Evolutionary conservation across 1,140 invertebrate species (phyloP).

Genomic region (Drosophila oshimai): DNA sequence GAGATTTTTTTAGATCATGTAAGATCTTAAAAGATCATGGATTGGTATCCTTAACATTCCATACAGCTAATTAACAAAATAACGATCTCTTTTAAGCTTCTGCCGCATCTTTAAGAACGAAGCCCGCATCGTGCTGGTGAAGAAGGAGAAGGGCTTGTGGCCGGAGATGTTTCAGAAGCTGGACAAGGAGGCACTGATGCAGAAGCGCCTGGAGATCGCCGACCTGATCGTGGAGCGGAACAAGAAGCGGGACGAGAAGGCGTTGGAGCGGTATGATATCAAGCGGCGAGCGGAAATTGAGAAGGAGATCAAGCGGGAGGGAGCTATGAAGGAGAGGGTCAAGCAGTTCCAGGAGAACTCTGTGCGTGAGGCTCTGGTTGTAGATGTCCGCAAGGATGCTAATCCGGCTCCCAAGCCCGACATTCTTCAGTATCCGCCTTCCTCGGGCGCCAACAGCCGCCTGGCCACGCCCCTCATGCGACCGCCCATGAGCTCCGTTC

Average conservation of each 20-base stretch:
- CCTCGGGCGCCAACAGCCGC: slow-evolving; percentile 15
- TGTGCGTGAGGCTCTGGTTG: slow-evolving; percentile 66
- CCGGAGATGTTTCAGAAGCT: slow-evolving; percentile 75
- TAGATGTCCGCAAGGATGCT: slow-evolving; percentile 67
- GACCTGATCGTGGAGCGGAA: slow-evolving; percentile 75
- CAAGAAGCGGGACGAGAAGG: slow-evolving; percentile 72
- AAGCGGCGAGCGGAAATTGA: slow-evolving; percentile 71
- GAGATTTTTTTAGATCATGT: no score
- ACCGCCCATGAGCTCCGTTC: slow-evolving; percentile 56
- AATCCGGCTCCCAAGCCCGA: slow-evolving; percentile 21
- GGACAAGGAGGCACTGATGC: slow-evolving; percentile 57
- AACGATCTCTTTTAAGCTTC: slow-evolving; percentile 34
- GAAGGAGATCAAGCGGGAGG: slow-evolving; percentile 71
- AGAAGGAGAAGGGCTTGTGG: slow-evolving; percentile 75
- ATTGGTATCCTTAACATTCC: no score
- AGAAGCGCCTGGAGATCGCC: slow-evolving; percentile 73
- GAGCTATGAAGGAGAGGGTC: slow-evolving; percentile 69
- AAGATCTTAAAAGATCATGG: no score
- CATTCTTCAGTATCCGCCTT: background rate
- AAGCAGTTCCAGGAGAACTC: slow-evolving; percentile 72
- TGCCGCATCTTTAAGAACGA: slow-evolving; percentile 80
- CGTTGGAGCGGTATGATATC: slow-evolving; percentile 65
- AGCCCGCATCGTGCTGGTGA: slow-evolving; percentile 76
- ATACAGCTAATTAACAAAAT: no score
- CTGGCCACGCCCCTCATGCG: slow-evolving; percentile 61